Evolutionary conservation across 2,797 vertebrate species (phyloP), one percentile per base, ranked within the genome.

Genomic region (Gastrophryne carolinensis): DNA sequence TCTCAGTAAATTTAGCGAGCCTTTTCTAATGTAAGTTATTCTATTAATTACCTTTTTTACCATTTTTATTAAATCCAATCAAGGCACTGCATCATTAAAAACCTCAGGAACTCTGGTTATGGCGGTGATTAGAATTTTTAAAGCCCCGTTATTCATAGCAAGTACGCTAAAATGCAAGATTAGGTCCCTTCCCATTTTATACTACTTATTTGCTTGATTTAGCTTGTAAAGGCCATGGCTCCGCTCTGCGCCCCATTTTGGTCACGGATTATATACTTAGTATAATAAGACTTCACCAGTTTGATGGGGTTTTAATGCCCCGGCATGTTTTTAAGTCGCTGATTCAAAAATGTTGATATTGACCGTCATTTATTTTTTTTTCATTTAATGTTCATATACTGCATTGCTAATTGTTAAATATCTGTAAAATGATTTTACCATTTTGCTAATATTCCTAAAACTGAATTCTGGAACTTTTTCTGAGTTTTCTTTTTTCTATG

Each of bases 111-210:
- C 78, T 83, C 39, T n/a, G 80, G 83, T 88, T 89, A 88, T 84
- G 85, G 85, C 57, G 84, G 84, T 85, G 86, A 88, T 88, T 90
- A 90, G 84, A 80, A 64, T 82, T 88, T 90, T 91, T 87, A 91
- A 87, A 85, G 84, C 80, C 80, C 85, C 86, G 81, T 86, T 90
- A 91, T 85, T 90, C 85, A 86, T 83, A 80, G 79, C 81, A 86
- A 83, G 87, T 75, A 73, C 84, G 64, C 81, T 88, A 88, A 86
- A 83, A 85, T 68, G 79, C 86, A 90, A 79, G 76, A 79, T 88
- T 87, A 84, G 84, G 34, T 49, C 32, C 29, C 34, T 72, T 19
- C n/a, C 5, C 27, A 12, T 27, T 56, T 52, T 64, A 32, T 54
- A 41, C 12, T 11, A 17, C 39, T 19, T 30, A 35, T 53, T 52